These are phyloP conservation scores for Centruroides vittatus DNA, from an alignment of 1,140 invertebrate genomes.

Conservation along the genomic window DNA sequence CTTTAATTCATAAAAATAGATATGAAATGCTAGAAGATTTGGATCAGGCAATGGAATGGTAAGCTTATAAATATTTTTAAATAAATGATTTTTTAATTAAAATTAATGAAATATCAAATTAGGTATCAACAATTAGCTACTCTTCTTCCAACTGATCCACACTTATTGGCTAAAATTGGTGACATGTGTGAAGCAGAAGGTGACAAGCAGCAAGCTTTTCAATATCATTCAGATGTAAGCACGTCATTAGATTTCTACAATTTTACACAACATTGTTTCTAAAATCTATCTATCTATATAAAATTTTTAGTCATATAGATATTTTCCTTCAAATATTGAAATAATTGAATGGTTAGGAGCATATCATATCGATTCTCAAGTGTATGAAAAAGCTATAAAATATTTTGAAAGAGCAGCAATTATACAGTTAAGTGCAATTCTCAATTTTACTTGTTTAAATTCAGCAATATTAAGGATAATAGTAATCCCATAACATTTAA, in stretches of 20 bases:
- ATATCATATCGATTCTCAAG: conserved; percentile 79
- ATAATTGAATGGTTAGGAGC: conserved; percentile 84
- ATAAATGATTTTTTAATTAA: background rate
- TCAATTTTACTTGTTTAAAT: background rate
- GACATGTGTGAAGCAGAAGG: conserved; percentile 68
- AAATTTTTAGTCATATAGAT: conserved; percentile 54
- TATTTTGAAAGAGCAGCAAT: conserved; percentile 78
- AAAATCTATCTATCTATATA: background rate
- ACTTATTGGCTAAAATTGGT: conserved; percentile 63
- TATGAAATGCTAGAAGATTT: conserved; percentile 52
- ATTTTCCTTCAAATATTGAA: conserved; percentile 74
- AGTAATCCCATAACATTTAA: too few species aligned
- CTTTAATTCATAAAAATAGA: conserved; percentile 18
- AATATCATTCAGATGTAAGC: conserved; percentile 75
- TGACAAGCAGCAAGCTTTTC: conserved; percentile 82
- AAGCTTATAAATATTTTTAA: background rate
- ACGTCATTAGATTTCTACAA: conserved; percentile 1
- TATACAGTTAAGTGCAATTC: conserved; percentile 44
- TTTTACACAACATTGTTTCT: background rate
- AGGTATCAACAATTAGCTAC: conserved; percentile 74
- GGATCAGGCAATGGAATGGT: conserved; percentile 50
- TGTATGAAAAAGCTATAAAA: conserved; percentile 72
- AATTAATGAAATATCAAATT: background rate
- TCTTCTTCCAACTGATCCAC: conserved; percentile 68
- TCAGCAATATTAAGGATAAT: too few species aligned